Percentiles rank a stretch among this genome's conserved stretches.
These are phyloP conservation scores for Euura lappo DNA, from an alignment of 1,140 invertebrate genomes.

Conservation along the genomic window DNA sequence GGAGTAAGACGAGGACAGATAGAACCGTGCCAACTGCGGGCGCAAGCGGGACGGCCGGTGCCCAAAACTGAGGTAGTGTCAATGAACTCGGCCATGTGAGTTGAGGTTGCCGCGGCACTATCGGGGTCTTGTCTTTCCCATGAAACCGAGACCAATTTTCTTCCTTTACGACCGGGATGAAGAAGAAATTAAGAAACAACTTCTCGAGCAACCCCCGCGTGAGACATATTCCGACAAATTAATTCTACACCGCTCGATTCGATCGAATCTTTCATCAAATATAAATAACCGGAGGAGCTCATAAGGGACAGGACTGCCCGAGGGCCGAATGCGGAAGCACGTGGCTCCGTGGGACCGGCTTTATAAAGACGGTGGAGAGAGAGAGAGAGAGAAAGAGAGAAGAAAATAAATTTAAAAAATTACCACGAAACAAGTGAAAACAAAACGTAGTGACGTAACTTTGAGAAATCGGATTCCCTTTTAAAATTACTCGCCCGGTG, in stretches of 20 bases:
- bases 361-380: background rate
- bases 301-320: slow-evolving; percentile 14
- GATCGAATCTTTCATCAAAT: slow-evolving; percentile 26
- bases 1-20: slow-evolving; percentile 9
- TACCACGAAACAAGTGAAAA: background rate
- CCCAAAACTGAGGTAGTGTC: slow-evolving; percentile 60
- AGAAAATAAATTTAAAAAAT: background rate
- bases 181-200: slow-evolving; percentile 10
- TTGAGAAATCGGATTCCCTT: slow-evolving; percentile 7
- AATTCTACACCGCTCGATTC: too few species aligned
- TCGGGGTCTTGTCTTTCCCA: slow-evolving; percentile 63
- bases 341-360: slow-evolving; percentile 14
- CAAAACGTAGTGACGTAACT: background rate
- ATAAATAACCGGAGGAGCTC: slow-evolving; percentile 30
- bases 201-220: background rate
- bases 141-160: slow-evolving; percentile 60
- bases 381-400: slow-evolving; percentile 5
- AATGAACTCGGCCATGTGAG: slow-evolving; percentile 61
- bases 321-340: slow-evolving; percentile 11
- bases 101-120: slow-evolving; percentile 46
- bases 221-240: background rate
- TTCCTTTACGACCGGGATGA: slow-evolving; percentile 46
- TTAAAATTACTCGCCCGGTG: background rate
- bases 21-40: slow-evolving; percentile 19
- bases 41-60: slow-evolving; percentile 51